Conservation (phyloP, 2,797 vertebrate species). For the Microtus obscurus region DNA sequence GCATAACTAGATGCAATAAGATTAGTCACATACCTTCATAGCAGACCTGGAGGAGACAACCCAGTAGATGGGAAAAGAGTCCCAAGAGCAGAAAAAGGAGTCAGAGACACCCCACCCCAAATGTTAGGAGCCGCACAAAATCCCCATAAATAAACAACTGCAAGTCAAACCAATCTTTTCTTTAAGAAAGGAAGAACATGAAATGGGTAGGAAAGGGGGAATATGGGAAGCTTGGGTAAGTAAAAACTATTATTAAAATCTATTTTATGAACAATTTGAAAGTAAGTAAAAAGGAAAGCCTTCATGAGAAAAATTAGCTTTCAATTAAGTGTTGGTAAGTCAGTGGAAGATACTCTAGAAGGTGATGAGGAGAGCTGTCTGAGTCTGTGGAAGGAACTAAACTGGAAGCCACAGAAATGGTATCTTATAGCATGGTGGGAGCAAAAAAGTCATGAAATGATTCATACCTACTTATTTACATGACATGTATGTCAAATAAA, state of each 20-base stretch:
- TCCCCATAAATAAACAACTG: not conserved
- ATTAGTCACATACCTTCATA: not conserved
- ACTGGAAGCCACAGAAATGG: not conserved
- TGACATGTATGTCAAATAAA: not conserved
- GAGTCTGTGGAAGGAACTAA: not conserved
- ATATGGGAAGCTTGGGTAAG: not conserved
- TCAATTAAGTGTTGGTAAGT: not conserved
- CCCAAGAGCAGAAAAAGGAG: not conserved
- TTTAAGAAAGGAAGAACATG: not conserved
- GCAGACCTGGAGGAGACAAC: not conserved
- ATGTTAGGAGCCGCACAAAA: not conserved
- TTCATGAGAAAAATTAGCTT: not conserved
- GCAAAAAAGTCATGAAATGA: not conserved
- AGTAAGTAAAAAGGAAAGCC: not conserved
- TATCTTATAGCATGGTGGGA: not conserved
- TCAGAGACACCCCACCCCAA: not conserved
- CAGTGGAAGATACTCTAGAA: not conserved
- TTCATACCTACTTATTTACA: not conserved
- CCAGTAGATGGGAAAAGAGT: not conserved
- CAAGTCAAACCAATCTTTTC: not conserved
- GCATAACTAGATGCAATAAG: not conserved
- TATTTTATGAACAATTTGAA: not conserved
- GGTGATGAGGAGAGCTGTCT: too few relatives aligned
- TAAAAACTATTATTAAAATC: not conserved
- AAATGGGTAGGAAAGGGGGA: not conserved